A percentile compares a stretch with the other conserved stretches of the same genome.
Evolutionary conservation across 2,888 invertebrate species (phyloP).

Genomic region (Ormyrus rosae): DNA sequence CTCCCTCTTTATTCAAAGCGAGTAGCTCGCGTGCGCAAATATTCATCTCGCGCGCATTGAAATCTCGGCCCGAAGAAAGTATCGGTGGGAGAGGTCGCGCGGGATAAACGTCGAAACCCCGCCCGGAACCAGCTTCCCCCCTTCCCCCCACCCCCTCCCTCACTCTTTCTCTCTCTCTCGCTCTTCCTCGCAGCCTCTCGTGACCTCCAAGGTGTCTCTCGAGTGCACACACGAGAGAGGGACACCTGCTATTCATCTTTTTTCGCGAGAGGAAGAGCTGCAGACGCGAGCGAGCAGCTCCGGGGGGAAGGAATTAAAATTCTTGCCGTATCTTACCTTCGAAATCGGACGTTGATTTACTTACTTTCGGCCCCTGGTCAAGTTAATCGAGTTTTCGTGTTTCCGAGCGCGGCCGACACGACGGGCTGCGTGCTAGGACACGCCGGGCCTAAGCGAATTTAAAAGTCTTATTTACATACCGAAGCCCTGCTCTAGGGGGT

Average conservation of each 20-base stretch:
- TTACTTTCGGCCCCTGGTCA: constrained; percentile 47
- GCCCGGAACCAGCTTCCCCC: constrained; percentile 69
- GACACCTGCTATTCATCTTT: constrained; percentile 55
- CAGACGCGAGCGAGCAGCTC: neutral
- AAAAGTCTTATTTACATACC: constrained; percentile 39
- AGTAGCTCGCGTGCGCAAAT: constrained; percentile 39
- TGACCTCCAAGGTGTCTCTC: constrained; percentile 12
- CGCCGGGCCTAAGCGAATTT: constrained; percentile 10
- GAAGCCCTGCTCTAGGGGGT: neutral
- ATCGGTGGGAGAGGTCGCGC: constrained; percentile 71
- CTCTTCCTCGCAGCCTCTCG: constrained; percentile 8
- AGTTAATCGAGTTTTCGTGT: constrained; percentile 59
- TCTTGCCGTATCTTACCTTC: constrained; percentile 55
- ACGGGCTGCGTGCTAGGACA: neutral
- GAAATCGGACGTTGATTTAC: constrained; percentile 57
- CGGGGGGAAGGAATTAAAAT: constrained; percentile 52
- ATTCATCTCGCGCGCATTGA: constrained; percentile 47
- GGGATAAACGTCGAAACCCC: constrained; percentile 75
- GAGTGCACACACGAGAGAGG: constrained; percentile 1
- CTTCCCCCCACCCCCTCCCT: constrained; percentile 36
- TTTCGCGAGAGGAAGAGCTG: constrained; percentile 5
- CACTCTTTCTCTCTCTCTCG: constrained; percentile 19
- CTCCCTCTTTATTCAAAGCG: constrained; percentile 11
- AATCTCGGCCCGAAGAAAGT: constrained; percentile 37
- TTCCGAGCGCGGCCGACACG: constrained; percentile 7